These are phyloP conservation scores for Meriones psammophilus DNA, from an alignment of 2,797 vertebrate genomes.

Conservation along the genomic window DNA sequence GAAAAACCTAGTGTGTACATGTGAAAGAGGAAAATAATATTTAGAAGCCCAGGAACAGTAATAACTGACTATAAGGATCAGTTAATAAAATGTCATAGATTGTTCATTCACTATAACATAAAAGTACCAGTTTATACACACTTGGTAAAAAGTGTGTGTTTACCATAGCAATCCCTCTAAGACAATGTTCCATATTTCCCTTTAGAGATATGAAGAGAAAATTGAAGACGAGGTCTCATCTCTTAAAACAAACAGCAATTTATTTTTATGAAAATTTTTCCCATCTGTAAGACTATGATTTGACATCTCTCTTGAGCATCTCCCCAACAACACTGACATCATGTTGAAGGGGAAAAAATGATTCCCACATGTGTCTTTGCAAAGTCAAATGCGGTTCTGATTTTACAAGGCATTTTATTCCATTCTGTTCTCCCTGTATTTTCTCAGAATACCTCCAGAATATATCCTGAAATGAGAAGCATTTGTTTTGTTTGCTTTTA, in stretches of 20 bases:
- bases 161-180: conserved; percentile 76
- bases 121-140: conserved; percentile 73
- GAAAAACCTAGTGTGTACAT: neutral
- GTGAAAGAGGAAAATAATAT: neutral
- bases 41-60: conserved; percentile 18
- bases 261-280: conserved; percentile 76
- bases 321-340: conserved; percentile 53
- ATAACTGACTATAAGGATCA: conserved; percentile 53
- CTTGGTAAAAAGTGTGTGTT: conserved; percentile 76
- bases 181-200: conserved; percentile 51
- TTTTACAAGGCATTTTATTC: conserved; percentile 62
- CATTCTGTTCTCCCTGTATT: neutral
- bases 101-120: neutral
- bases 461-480: neutral
- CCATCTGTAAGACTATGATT: conserved; percentile 65
- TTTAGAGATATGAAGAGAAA: conserved; percentile 78
- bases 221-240: conserved; percentile 41
- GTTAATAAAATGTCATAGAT: conserved; percentile 24
- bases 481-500: neutral
- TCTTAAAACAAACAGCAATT: conserved; percentile 67
- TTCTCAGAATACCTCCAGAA: neutral
- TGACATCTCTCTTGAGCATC: conserved; percentile 50
- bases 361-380: conserved; percentile 34
- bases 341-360: conserved; percentile 54
- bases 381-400: conserved; percentile 56